Evolutionary conservation across 2,888 invertebrate genomes (phyloP).

Genomic region (Zhengitettix transpicula): DNA sequence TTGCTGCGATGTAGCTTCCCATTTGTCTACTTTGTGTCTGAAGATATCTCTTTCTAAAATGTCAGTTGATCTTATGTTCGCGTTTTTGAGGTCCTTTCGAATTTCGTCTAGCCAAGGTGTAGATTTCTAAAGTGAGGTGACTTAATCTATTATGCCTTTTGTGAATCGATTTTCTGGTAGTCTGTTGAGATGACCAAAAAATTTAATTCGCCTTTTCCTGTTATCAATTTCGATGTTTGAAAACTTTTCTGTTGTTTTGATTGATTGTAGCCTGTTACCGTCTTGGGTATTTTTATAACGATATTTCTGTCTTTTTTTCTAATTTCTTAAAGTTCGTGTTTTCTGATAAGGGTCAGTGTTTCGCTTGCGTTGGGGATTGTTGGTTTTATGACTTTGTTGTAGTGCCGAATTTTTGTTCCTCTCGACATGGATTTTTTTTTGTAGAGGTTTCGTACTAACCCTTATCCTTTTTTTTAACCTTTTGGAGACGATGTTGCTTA

Average conservation of each 20-base stretch:
- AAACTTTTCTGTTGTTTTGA: too few relatives aligned
- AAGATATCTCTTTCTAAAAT: too few relatives aligned
- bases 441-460: not conserved
- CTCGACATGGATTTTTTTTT: not conserved
- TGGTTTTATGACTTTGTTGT: constrained; percentile 1
- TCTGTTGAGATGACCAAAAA: not conserved
- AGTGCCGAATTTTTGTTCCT: not conserved
- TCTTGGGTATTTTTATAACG: not conserved
- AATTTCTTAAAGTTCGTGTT: not conserved
- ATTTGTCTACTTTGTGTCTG: not conserved
- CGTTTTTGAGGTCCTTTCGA: not conserved
- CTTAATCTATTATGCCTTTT: not conserved
- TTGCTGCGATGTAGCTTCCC: not conserved
- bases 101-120: not conserved
- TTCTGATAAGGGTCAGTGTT: not conserved
- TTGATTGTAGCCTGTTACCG: not conserved
- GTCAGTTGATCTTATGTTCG: not conserved
- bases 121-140: not conserved
- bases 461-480: not conserved
- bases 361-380: not conserved
- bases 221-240: not conserved
- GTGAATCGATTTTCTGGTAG: not conserved
- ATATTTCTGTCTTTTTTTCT: not conserved
- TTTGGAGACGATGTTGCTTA: not conserved
- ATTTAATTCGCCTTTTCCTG: not conserved